Percentiles rank a stretch among this genome's conserved stretches.
These are phyloP conservation scores for Lissocephala sabroskyi DNA, from an alignment of 2,888 invertebrate species.

Conservation along the genomic window DNA sequence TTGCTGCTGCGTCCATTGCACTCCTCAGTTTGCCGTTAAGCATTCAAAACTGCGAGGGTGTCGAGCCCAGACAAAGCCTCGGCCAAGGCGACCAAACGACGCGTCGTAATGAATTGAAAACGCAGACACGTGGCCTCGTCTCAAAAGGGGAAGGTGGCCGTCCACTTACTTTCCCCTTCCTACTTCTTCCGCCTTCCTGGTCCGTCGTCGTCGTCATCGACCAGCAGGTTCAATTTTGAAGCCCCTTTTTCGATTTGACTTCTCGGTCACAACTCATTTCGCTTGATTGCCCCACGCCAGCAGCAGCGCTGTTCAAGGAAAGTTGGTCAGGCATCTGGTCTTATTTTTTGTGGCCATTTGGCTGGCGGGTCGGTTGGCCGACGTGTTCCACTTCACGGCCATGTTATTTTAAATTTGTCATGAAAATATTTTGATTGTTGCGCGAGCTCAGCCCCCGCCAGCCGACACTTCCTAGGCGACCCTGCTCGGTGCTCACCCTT, in stretches of 20 bases:
- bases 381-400: slow-evolving; percentile 60
- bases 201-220: no score
- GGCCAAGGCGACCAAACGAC: no score
- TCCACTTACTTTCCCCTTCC: no score
- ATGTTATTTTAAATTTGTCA: slow-evolving; percentile 65
- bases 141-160: no score
- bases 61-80: no score
- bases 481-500: no score
- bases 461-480: no score
- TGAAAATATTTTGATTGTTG: slow-evolving; percentile 62
- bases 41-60: slow-evolving; percentile 20
- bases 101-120: slow-evolving; percentile 54
- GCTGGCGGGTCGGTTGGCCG: slow-evolving; percentile 23
- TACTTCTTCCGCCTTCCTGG: no score
- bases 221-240: no score
- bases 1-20: slow-evolving; percentile 22
- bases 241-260: no score
- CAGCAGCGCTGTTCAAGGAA: slow-evolving; percentile 3
- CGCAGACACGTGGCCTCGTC: slow-evolving; percentile 51
- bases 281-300: slow-evolving; percentile 29
- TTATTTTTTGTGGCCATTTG: slow-evolving; percentile 33
- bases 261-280: slow-evolving; percentile 26
- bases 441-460: slow-evolving; percentile 18
- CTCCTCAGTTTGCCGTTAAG: slow-evolving; percentile 45
- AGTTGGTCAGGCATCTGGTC: slow-evolving; percentile 23